Conservation (phyloP, 2,888 invertebrate genomes). For the Trachelus iudaicus region DNA sequence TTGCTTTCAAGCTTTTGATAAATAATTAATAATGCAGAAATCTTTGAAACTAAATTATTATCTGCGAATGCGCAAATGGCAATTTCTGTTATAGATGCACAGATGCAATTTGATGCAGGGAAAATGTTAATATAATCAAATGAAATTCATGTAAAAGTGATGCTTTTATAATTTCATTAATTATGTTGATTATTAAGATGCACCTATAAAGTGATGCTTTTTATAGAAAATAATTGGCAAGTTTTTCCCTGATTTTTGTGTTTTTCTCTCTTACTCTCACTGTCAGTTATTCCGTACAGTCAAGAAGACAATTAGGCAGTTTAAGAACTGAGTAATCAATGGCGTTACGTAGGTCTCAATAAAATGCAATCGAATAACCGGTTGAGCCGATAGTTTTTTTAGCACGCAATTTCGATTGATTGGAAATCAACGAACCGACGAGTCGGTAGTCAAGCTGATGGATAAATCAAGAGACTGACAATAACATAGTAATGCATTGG, state of each 20-base stretch:
- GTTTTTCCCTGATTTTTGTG: not conserved
- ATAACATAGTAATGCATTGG: no score
- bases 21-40: no score
- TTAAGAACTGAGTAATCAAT: not conserved
- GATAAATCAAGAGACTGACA: not conserved
- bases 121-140: not conserved
- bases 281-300: not conserved
- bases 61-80: no score
- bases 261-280: not conserved
- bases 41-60: no score
- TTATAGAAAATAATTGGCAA: not conserved
- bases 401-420: constrained; percentile 8
- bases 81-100: no score
- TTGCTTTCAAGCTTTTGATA: no score
- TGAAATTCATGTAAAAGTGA: not conserved
- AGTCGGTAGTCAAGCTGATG: not conserved
- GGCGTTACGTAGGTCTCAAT: not conserved
- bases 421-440: not conserved
- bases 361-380: constrained; percentile 8
- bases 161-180: not conserved
- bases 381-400: constrained; percentile 4
- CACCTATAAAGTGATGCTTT: not conserved
- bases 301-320: not conserved
- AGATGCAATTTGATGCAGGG: not conserved
- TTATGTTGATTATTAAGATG: not conserved